Percentiles rank a stretch among this genome's conserved stretches.
phyloP scores from a whole-genome alignment of 2,888 invertebrate species.

The Noctuana brunneofusca region DNA sequence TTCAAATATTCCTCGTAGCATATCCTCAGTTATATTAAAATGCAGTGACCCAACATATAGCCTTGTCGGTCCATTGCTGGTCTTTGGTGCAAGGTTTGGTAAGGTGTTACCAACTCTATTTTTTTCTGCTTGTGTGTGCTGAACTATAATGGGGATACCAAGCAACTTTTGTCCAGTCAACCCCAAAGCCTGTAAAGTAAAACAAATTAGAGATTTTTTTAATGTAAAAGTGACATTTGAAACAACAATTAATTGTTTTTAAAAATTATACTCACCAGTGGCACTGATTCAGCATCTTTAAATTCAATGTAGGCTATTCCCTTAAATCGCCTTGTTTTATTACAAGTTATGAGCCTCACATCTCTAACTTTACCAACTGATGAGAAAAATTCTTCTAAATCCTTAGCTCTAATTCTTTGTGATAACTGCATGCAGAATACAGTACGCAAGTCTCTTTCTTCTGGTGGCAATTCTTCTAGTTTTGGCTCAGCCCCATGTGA shows the following conservation, averaged over 20 bases:
- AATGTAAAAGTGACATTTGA: neutral
- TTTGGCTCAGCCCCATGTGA: constrained; percentile 82
- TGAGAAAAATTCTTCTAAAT: constrained; percentile 99
- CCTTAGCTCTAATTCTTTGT: constrained; percentile 95
- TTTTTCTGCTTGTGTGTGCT: constrained; percentile 98
- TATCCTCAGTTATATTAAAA: constrained; percentile 99
- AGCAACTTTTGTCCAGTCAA: constrained; percentile 97
- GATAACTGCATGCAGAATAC: constrained; percentile 99
- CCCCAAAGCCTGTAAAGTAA: constrained; percentile 90
- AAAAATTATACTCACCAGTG: constrained; percentile 85
- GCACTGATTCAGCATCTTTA: constrained; percentile 98
- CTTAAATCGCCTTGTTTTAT: constrained; percentile 98
- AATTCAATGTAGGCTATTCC: constrained; percentile 99
- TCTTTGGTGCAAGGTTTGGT: constrained; percentile 92
- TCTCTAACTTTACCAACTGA: constrained; percentile 99
- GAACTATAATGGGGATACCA: constrained; percentile 98
- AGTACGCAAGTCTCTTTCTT: constrained; percentile 98
- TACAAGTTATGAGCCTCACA: constrained; percentile 98
- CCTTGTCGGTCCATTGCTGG: constrained; percentile 96
- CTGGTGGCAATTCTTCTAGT: constrained; percentile 93
- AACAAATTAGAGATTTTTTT: neutral
- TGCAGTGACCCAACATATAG: constrained; percentile 98
- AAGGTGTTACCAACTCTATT: constrained; percentile 95
- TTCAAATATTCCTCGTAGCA: constrained; percentile 99
- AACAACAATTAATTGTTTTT: neutral